phyloP scores from a whole-genome alignment of 2,888 invertebrate genomes.

The Sturmia bella region DNA sequence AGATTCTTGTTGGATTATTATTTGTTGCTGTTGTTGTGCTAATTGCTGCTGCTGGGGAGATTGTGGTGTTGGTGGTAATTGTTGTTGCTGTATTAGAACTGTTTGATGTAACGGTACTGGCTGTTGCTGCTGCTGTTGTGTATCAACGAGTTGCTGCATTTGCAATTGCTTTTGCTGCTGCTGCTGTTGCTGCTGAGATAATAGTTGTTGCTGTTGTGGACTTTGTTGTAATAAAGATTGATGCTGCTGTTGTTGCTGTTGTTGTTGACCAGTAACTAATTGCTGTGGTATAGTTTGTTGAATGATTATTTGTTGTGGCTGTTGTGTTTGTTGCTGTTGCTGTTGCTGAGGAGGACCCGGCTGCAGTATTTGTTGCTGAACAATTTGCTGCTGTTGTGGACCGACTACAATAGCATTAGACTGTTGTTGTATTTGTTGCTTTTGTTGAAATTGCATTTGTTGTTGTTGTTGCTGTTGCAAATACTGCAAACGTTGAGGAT shows the following conservation, averaged over 20 bases:
- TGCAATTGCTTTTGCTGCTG: slow-evolving; percentile 83
- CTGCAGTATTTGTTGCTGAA: slow-evolving; percentile 83
- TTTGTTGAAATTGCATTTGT: slow-evolving; percentile 77
- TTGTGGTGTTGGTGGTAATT: slow-evolving; percentile 75
- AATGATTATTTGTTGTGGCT: slow-evolving; percentile 73
- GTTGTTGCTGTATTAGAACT: slow-evolving; percentile 80
- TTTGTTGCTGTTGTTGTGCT: slow-evolving; percentile 82
- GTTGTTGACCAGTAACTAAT: slow-evolving; percentile 44
- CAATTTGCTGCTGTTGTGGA: slow-evolving; percentile 74
- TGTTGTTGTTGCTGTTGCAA: slow-evolving; percentile 77
- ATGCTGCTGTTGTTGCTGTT: slow-evolving; percentile 41
- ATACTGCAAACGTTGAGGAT: slow-evolving; percentile 79
- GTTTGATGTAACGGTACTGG: slow-evolving; percentile 73
- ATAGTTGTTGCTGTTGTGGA: slow-evolving; percentile 75
- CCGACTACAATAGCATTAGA: slow-evolving; percentile 68
- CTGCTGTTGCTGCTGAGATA: slow-evolving; percentile 83
- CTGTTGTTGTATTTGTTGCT: slow-evolving; percentile 74
- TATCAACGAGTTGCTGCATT: slow-evolving; percentile 71
- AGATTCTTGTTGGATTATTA: slow-evolving; percentile 84
- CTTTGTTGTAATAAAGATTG: slow-evolving; percentile 59
- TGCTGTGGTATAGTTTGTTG: slow-evolving; percentile 68
- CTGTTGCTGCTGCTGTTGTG: slow-evolving; percentile 72
- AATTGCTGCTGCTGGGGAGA: slow-evolving; percentile 77
- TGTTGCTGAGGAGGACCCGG: slow-evolving; percentile 80
- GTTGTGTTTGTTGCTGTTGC: slow-evolving; percentile 79